Evolutionary conservation across 2,888 invertebrate genomes (phyloP).

Genomic region (Meganola albula): DNA sequence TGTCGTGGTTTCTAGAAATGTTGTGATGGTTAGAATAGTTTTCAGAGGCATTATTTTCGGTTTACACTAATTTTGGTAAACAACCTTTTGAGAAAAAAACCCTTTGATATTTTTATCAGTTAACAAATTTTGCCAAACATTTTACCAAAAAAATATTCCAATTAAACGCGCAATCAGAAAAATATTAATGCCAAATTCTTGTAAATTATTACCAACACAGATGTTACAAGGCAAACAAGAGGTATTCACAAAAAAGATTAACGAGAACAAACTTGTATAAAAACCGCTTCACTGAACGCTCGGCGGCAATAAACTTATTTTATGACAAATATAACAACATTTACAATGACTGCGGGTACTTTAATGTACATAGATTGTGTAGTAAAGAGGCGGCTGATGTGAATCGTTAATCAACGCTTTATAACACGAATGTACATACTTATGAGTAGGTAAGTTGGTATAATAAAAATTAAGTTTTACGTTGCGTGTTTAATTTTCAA

Average conservation of each 20-base stretch:
- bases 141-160: slow-evolving; percentile 21
- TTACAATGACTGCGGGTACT: slow-evolving; percentile 22
- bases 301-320: slow-evolving; percentile 34
- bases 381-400: slow-evolving; percentile 18
- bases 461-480: too few relatives aligned
- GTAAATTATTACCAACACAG: slow-evolving; percentile 60
- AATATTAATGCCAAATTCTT: slow-evolving; percentile 42
- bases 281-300: slow-evolving; percentile 39
- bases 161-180: slow-evolving; percentile 36
- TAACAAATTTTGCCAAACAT: too few relatives aligned
- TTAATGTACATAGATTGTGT: slow-evolving; percentile 25
- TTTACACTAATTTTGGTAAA: too few relatives aligned
- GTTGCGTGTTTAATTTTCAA: too few relatives aligned
- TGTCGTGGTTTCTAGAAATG: too few relatives aligned
- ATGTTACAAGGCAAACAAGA: slow-evolving; percentile 52
- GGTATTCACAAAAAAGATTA: slow-evolving; percentile 56
- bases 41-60: too few relatives aligned
- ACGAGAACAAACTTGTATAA: slow-evolving; percentile 41
- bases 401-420: slow-evolving; percentile 20
- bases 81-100: too few relatives aligned
- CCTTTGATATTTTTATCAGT: too few relatives aligned
- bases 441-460: too few relatives aligned
- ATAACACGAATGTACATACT: too few relatives aligned
- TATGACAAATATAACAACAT: slow-evolving; percentile 31
- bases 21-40: too few relatives aligned